Evolutionary conservation across 2,113 vertebrate species (phyloP).

Genomic region (Bothrops jararaca): DNA sequence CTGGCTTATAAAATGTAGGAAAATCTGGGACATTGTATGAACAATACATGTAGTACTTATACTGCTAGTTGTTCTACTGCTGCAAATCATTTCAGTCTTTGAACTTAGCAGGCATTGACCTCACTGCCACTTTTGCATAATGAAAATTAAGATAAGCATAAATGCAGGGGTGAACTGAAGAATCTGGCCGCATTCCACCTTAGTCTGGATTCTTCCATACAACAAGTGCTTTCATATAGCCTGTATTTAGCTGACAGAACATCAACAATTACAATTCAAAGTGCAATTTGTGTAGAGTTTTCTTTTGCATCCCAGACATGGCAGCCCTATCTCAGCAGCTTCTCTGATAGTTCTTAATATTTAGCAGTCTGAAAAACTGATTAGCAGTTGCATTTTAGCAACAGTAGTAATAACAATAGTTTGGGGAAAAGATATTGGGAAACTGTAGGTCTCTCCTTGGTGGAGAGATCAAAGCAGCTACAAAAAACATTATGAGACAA

Average conservation of each 20-base stretch:
- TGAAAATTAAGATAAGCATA: conserved; percentile 44
- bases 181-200: neutral
- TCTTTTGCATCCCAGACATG: neutral
- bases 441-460: neutral
- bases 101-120: conserved; percentile 53
- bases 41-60: conserved; percentile 44
- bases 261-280: neutral
- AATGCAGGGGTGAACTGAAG: neutral
- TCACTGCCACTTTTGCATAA: conserved; percentile 41
- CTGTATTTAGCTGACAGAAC: neutral
- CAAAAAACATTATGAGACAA: neutral
- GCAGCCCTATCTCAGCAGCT: neutral
- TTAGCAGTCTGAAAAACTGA: neutral
- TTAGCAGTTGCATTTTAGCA: neutral
- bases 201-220: neutral
- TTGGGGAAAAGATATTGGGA: neutral
- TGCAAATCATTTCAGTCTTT: conserved; percentile 63
- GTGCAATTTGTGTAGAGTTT: neutral
- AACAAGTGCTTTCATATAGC: neutral
- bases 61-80: conserved; percentile 61
- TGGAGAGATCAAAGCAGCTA: neutral
- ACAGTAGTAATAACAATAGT: neutral
- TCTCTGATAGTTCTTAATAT: neutral
- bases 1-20: conserved; percentile 49
- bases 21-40: conserved; percentile 30